A percentile compares a stretch with the other conserved stretches of the same genome.
Conservation (phyloP, 2,888 invertebrate genomes). For the Chrysolina oricalcia region DNA sequence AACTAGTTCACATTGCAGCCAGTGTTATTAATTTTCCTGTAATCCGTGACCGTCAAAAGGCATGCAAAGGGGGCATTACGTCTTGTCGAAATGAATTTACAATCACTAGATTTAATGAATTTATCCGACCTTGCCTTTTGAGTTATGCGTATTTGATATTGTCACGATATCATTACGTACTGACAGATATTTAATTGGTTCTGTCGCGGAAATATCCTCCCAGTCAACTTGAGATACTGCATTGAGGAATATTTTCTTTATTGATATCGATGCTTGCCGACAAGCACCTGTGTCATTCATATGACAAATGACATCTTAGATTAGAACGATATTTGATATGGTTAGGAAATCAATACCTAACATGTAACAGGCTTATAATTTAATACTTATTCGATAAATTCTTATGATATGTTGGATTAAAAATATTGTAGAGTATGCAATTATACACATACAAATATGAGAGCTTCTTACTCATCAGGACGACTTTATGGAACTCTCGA, state of each 20-base stretch:
- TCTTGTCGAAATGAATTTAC: constrained; percentile 33
- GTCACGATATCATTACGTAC: constrained; percentile 46
- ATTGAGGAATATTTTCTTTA: not conserved
- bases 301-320: not conserved
- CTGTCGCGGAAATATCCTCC: constrained; percentile 18
- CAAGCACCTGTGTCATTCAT: not conserved
- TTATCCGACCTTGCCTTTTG: constrained; percentile 40
- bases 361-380: no score
- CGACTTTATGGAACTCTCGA: no score
- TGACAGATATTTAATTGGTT: constrained; percentile 41
- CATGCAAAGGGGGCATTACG: constrained; percentile 42
- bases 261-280: not conserved
- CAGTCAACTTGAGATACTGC: constrained; percentile 5
- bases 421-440: no score
- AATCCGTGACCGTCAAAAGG: constrained; percentile 36
- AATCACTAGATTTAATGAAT: constrained; percentile 41
- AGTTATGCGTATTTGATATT: constrained; percentile 46
- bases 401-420: no score
- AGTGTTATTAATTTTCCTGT: constrained; percentile 44
- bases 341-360: not conserved
- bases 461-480: no score
- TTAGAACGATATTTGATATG: not conserved
- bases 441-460: no score
- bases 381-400: no score
- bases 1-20: constrained; percentile 48